Conservation (phyloP, 2,113 vertebrate genomes). For the Lamprotornis superbus region DNA sequence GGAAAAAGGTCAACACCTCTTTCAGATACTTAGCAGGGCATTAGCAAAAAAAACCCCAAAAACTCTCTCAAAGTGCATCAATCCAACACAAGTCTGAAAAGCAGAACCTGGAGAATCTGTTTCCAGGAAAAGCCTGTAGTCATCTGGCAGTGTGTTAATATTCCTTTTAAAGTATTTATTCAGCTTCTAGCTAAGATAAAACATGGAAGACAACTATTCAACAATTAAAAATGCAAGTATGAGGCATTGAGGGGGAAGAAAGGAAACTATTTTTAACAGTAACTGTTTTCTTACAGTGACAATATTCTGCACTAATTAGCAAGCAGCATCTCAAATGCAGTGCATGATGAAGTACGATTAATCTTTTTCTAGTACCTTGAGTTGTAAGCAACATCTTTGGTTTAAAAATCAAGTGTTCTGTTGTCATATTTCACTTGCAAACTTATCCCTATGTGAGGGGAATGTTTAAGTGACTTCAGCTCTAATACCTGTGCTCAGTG, state of each 20-base stretch:
- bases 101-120: not conserved
- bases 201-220: not conserved
- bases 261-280: not conserved
- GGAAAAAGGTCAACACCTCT: not conserved
- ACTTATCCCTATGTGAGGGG: not conserved
- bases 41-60: not conserved
- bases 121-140: constrained; percentile 11
- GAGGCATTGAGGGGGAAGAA: not conserved
- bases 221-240: not conserved
- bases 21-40: not conserved
- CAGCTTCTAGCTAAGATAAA: not conserved
- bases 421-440: not conserved
- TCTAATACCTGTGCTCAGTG: not conserved
- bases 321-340: not conserved
- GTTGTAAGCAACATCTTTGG: not conserved
- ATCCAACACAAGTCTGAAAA: not conserved
- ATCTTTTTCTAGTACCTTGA: not conserved
- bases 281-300: not conserved
- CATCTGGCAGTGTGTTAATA: not conserved
- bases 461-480: not conserved
- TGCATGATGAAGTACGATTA: not conserved
- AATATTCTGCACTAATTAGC: not conserved
- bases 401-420: not conserved
- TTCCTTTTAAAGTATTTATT: constrained; percentile 1
- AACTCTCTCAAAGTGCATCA: not conserved